These are phyloP conservation scores for Rhea americana DNA, from an alignment of 2,113 vertebrate species.

Conservation along the genomic window DNA sequence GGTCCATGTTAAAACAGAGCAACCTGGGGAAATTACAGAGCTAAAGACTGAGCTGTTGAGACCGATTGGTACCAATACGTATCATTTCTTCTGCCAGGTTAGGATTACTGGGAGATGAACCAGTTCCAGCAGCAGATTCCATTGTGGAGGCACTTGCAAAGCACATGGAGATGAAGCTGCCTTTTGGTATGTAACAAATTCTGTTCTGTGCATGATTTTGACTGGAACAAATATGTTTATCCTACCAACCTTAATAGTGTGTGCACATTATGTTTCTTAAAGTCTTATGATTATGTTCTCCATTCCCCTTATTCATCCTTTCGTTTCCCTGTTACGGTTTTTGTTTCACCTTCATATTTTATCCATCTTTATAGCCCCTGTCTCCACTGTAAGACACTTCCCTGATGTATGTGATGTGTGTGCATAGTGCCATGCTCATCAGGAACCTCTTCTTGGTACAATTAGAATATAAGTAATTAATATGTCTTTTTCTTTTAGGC, in stretches of 20 bases:
- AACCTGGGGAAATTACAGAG: background rate
- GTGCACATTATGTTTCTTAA: background rate
- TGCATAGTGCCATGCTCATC: background rate
- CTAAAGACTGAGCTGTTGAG: background rate
- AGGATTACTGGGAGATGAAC: slow-evolving; percentile 87
- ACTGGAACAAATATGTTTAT: background rate
- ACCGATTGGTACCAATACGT: background rate
- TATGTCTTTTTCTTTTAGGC: slow-evolving; percentile 72
- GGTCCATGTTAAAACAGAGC: background rate
- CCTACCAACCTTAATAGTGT: background rate
- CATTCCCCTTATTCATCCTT: background rate
- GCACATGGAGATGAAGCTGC: slow-evolving; percentile 88
- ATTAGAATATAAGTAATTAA: background rate
- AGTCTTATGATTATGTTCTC: background rate
- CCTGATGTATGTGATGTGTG: background rate
- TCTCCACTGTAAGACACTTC: background rate
- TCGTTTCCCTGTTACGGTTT: background rate
- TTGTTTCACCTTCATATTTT: background rate
- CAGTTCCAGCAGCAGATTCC: slow-evolving; percentile 84
- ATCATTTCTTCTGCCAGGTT: slow-evolving; percentile 78
- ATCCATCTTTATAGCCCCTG: background rate
- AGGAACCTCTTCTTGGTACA: background rate
- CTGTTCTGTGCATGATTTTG: background rate
- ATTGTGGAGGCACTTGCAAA: slow-evolving; percentile 87
- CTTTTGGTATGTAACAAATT: slow-evolving; percentile 82